Evolutionary conservation across 2,888 invertebrate genomes (phyloP).

Genomic region (Ectemnius lituratus): DNA sequence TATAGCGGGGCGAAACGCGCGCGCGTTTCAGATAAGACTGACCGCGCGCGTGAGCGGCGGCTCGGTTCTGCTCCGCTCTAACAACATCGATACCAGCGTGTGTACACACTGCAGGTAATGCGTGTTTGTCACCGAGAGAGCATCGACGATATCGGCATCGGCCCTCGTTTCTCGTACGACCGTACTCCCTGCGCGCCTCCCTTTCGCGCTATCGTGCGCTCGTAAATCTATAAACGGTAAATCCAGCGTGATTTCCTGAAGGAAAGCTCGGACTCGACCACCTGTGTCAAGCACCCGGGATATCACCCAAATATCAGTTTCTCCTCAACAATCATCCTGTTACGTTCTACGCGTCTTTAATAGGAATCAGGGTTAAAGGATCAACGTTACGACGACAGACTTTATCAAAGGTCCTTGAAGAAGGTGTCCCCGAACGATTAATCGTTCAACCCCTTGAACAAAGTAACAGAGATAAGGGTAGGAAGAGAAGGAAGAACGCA

Average conservation of each 20-base stretch:
- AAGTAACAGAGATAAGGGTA: constrained; percentile 11
- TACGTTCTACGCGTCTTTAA: no score
- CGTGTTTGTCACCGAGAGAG: constrained; percentile 56
- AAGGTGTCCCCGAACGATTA: no score
- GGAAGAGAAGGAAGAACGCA: constrained; percentile 27
- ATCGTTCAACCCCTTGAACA: constrained; percentile 6
- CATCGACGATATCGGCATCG: constrained; percentile 55
- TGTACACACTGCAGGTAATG: constrained; percentile 56
- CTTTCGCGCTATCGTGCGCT: constrained; percentile 54
- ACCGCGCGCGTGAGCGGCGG: constrained; percentile 29
- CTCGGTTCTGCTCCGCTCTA: constrained; percentile 39
- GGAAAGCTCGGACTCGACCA: constrained; percentile 24
- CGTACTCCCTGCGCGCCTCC: constrained; percentile 26
- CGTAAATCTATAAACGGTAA: constrained; percentile 72
- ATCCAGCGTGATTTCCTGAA: constrained; percentile 69
- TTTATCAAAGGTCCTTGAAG: no score
- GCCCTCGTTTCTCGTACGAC: constrained; percentile 47
- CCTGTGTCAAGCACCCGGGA: constrained; percentile 8
- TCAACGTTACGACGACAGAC: no score
- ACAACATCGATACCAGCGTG: constrained; percentile 56
- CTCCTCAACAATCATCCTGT: no score
- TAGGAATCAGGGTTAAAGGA: no score
- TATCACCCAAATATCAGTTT: no score
- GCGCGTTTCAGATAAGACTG: constrained; percentile 52
- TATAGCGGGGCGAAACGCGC: constrained; percentile 55